Conservation (phyloP, 2,888 invertebrate species). For the Oscheius myriophilus region DNA sequence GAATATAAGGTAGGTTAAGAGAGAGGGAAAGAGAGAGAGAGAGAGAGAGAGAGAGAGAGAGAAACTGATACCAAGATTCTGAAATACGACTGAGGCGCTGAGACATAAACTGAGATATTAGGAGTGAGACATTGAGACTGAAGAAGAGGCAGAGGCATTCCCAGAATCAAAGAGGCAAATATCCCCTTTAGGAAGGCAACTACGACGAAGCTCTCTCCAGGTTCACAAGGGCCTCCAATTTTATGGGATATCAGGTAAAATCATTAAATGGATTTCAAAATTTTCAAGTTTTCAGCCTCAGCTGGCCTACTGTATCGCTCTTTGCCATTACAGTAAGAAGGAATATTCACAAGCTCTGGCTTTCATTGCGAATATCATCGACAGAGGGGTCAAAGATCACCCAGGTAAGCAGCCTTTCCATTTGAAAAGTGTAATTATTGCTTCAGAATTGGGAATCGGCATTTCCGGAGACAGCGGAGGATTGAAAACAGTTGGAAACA, state of each 20-base stretch:
- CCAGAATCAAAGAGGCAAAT: too few relatives aligned
- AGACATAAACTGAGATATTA: too few relatives aligned
- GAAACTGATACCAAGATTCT: too few relatives aligned
- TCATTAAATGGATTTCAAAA: background rate
- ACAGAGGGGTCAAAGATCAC: slow-evolving; percentile 92
- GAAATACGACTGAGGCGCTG: background rate
- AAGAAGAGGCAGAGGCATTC: too few relatives aligned
- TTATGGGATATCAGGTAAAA: slow-evolving; percentile 80
- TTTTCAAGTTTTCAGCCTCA: slow-evolving; percentile 74
- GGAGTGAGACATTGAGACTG: too few relatives aligned
- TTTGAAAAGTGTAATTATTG: background rate
- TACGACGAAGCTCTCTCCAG: slow-evolving; percentile 91
- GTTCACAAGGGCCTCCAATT: slow-evolving; percentile 86
- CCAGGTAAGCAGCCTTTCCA: slow-evolving; percentile 75
- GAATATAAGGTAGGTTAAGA: slow-evolving; percentile 80
- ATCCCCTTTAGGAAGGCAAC: slow-evolving; percentile 78
- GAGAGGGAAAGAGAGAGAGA: background rate
- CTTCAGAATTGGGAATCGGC: slow-evolving; percentile 49
- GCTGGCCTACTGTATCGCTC: slow-evolving; percentile 91
- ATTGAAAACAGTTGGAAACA: slow-evolving; percentile 94
- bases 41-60: background rate
- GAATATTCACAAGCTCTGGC: slow-evolving; percentile 91
- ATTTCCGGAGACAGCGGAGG: slow-evolving; percentile 76
- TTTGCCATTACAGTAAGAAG: slow-evolving; percentile 91
- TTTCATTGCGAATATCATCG: slow-evolving; percentile 93